Conservation (phyloP, 2,113 vertebrate species). For the Aythya baeri region DNA sequence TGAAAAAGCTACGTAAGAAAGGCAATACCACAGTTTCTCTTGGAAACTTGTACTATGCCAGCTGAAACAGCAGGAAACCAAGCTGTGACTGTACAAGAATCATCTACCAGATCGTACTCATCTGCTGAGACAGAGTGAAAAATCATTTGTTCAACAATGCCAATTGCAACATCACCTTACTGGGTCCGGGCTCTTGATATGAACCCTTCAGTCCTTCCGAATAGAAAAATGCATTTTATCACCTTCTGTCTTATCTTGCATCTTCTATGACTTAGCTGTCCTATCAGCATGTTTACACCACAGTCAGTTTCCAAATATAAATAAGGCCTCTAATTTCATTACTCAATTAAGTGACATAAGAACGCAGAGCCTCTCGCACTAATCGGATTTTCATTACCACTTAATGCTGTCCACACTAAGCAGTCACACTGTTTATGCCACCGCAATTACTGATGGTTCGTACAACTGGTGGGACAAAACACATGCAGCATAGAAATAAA, state of each 20-base stretch:
- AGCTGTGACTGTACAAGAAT: not conserved
- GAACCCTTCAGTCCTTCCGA: not conserved
- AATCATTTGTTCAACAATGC: not conserved
- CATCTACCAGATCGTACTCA: not conserved
- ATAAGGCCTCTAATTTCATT: not conserved
- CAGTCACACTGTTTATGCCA: not conserved
- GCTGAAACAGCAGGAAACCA: not conserved
- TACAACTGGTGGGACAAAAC: not conserved
- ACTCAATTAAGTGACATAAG: not conserved
- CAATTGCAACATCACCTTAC: not conserved
- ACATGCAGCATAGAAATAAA: too few relatives aligned
- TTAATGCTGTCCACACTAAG: not conserved
- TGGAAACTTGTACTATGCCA: not conserved
- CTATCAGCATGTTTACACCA: not conserved
- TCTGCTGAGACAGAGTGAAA: not conserved
- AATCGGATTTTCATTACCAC: not conserved
- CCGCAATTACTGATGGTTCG: rapidly evolving
- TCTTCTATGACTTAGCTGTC: not conserved
- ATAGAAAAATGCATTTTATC: not conserved
- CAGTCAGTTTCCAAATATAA: not conserved
- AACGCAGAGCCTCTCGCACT: not conserved
- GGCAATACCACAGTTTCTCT: not conserved
- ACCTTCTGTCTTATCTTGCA: not conserved
- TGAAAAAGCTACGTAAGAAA: not conserved
- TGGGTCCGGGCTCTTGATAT: not conserved